Conservation (phyloP, 2,888 invertebrate genomes). For the Lacanobia oleracea region DNA sequence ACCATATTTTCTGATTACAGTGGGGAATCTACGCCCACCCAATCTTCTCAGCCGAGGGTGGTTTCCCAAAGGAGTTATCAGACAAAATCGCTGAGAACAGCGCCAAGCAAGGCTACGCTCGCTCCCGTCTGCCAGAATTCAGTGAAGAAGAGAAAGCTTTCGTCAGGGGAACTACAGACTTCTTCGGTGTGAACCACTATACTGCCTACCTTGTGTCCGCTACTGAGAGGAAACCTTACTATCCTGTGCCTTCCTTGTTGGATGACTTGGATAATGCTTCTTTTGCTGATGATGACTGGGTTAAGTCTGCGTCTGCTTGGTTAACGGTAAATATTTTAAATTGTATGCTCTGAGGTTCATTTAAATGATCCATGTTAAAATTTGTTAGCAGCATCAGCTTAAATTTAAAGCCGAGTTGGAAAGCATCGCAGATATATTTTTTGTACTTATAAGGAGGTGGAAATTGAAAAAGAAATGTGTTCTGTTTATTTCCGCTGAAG, state of each 20-base stretch:
- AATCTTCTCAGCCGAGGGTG: constrained; percentile 86
- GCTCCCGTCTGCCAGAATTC: constrained; percentile 84
- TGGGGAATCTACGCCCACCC: constrained; percentile 87
- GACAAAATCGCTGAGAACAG: constrained; percentile 84
- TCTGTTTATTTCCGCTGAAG: too few species aligned
- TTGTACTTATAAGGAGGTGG: too few species aligned
- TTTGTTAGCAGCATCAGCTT: too few species aligned
- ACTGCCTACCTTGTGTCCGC: constrained; percentile 80
- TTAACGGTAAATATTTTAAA: constrained; percentile 69
- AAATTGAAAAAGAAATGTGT: too few species aligned
- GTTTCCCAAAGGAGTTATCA: constrained; percentile 88
- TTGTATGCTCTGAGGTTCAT: too few species aligned
- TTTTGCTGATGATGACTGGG: constrained; percentile 71
- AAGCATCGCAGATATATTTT: too few species aligned
- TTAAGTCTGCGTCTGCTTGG: constrained; percentile 74
- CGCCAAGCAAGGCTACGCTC: constrained; percentile 79
- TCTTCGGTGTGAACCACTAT: constrained; percentile 92
- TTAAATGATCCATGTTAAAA: too few species aligned
- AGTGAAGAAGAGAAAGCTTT: constrained; percentile 78
- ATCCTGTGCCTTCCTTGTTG: constrained; percentile 69
- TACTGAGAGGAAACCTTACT: constrained; percentile 55
- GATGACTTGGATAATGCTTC: constrained; percentile 70
- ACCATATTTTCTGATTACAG: constrained; percentile 66
- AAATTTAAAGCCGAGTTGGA: too few species aligned
- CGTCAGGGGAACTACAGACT: constrained; percentile 77